Base-by-base conservation (phyloP, 1,140 invertebrate species). In the Leptopilina clavipes region DNA sequence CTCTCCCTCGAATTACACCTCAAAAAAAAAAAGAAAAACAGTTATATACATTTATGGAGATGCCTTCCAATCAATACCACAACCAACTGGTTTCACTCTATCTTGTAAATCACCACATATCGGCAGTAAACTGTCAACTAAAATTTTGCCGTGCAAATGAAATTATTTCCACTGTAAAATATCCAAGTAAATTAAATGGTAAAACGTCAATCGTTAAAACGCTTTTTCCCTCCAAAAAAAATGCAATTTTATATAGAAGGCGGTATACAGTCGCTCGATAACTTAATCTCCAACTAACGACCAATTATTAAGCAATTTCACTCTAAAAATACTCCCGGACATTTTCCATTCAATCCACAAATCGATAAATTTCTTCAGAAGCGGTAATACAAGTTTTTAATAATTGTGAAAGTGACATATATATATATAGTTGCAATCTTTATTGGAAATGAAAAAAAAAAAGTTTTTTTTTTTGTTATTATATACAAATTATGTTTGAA, bases 311-410 rank as follows among this genome's bases (percentile, higher is more conserved):
- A 65, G 59, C 59, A 65, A 31, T 65, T 65, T 65, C 25, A 31
- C 22, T 31, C 25, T 37, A n/a, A 31, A 65, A 65, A 14, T 25
- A 65, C 59, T 65, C 12, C 25, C 14, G 59, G 59, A 65, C 59
- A 31, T 14, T 65, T 65, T 65, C 22, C 59, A 65, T 65, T 65
- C 59, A 65, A 65, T 65, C 59, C 59, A 65, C 59, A 31, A 65
- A 37, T 65, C 25, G 22, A 65, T 65, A 65, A 65, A 65, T 65
- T 65, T 65, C 59, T 31, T 65, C 25, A 31, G 22, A 65, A 65
- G 59, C 59, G 22, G 59, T 65, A 65, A 65, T 65, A 65, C 59
- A 22, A 65, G 59, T 65, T 65, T 65, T 65, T 65, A 65, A 65
- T 65, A 37, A 65, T 65, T n/a, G 12, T 31, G 25, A 31, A 65